Evolutionary conservation across 2,888 invertebrate genomes (phyloP).

Genomic region (Polydrusus cervinus): DNA sequence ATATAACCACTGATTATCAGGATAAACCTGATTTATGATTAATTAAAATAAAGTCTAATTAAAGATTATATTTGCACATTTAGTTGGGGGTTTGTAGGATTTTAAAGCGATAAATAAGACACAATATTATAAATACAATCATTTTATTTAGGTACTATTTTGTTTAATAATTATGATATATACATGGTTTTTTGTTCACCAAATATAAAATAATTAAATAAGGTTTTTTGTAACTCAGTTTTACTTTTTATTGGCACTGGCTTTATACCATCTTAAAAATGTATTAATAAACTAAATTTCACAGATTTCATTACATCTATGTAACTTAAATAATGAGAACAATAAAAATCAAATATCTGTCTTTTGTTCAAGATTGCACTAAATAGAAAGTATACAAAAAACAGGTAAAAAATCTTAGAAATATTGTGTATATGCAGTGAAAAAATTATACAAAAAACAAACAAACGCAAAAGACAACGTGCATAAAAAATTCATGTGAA

Average conservation of each 20-base stretch:
- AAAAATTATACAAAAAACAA: slow-evolving; percentile 50
- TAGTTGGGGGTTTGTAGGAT: no score
- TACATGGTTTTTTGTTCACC: slow-evolving; percentile 66
- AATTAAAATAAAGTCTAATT: no score
- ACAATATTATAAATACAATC: slow-evolving; percentile 66
- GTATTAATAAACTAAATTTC: slow-evolving; percentile 27
- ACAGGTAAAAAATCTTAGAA: slow-evolving; percentile 40
- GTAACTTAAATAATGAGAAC: slow-evolving; percentile 13
- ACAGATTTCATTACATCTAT: slow-evolving; percentile 30
- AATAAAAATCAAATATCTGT: slow-evolving; percentile 46
- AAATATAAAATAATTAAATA: slow-evolving; percentile 63
- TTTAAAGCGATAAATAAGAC: slow-evolving; percentile 29
- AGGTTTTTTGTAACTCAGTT: slow-evolving; percentile 52
- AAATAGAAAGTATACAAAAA: slow-evolving; percentile 37
- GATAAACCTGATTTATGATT: no score
- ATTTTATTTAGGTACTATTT: slow-evolving; percentile 66
- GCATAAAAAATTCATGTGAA: slow-evolving; percentile 56
- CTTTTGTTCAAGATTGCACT: slow-evolving; percentile 47
- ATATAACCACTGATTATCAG: no score
- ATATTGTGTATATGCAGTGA: slow-evolving; percentile 42
- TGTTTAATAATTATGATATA: slow-evolving; percentile 61
- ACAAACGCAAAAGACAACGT: slow-evolving; percentile 58
- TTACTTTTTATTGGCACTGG: slow-evolving; percentile 61
- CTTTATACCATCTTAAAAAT: slow-evolving; percentile 24
- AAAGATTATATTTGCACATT: no score